Evolutionary conservation across 2,888 invertebrate genomes (phyloP).

Genomic region (Hipparchia semele): DNA sequence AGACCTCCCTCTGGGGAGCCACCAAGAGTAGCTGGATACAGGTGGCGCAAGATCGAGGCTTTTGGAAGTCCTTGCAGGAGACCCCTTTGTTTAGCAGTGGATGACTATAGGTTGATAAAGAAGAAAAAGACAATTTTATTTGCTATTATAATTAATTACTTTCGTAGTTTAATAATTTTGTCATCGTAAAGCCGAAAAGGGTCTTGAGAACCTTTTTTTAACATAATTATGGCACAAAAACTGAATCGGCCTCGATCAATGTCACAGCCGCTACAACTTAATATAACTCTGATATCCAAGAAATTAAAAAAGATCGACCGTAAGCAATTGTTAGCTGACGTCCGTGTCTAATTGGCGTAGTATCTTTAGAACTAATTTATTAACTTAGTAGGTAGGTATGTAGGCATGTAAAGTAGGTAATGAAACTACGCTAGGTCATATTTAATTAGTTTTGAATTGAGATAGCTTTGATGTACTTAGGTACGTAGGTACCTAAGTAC

Average conservation of each 20-base stretch:
- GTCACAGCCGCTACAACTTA: not conserved
- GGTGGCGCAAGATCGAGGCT: no score
- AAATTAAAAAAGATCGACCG: slow-evolving; percentile 3
- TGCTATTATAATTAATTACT: no score
- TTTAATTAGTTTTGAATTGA: slow-evolving; percentile 2
- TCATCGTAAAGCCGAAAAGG: not conserved
- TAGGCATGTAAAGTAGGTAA: not conserved
- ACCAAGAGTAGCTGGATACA: no score
- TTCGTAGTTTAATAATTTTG: no score
- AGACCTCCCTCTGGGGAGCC: no score
- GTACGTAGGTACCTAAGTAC: no score
- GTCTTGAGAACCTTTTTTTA: not conserved
- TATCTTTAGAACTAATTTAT: slow-evolving; percentile 6
- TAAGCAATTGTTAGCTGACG: not conserved
- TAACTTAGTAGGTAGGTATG: not conserved
- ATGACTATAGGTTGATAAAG: no score
- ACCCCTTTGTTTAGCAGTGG: no score
- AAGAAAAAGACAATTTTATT: no score
- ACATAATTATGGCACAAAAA: not conserved
- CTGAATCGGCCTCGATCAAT: slow-evolving; percentile 6
- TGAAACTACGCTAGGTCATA: not conserved
- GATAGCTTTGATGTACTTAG: no score
- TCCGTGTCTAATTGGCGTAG: not conserved
- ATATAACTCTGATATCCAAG: slow-evolving; percentile 11
- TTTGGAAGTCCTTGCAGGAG: no score